phyloP scores from a whole-genome alignment of 2,888 invertebrate species.

The Polymixis flavicincta region DNA sequence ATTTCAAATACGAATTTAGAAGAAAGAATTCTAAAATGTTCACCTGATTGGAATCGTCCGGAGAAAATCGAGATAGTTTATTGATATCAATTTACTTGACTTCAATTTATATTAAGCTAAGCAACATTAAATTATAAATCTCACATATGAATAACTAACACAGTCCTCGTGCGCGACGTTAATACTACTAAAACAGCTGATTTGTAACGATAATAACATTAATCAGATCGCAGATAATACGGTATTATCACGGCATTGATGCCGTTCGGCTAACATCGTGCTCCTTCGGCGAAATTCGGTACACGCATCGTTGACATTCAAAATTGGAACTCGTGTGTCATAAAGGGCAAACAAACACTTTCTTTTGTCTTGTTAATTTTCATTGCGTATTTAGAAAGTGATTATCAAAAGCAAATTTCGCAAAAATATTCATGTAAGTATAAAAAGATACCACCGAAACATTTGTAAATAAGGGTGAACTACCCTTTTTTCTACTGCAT shows the following conservation, averaged over 20 bases:
- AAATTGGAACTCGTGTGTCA: conserved; percentile 70
- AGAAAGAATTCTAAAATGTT: conserved; percentile 64
- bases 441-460: conserved; percentile 39
- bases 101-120: conserved; percentile 9
- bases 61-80: conserved; percentile 43
- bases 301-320: conserved; percentile 63
- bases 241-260: conserved; percentile 49
- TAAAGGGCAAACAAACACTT: conserved; percentile 54
- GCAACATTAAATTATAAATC: not conserved
- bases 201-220: conserved; percentile 36
- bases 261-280: conserved; percentile 56
- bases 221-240: conserved; percentile 62
- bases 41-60: conserved; percentile 65
- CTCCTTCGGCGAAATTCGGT: conserved; percentile 52
- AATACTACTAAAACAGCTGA: conserved; percentile 34
- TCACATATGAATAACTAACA: not conserved
- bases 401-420: not conserved
- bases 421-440: not conserved
- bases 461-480: conserved; percentile 5
- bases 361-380: conserved; percentile 32
- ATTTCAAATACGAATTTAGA: conserved; percentile 68
- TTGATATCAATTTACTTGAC: conserved; percentile 41
- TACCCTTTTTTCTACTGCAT: not conserved
- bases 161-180: conserved; percentile 6
- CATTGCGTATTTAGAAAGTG: conserved; percentile 44